These are phyloP conservation scores for Aromia moschata DNA, from an alignment of 2,888 invertebrate genomes.

Conservation along the genomic window DNA sequence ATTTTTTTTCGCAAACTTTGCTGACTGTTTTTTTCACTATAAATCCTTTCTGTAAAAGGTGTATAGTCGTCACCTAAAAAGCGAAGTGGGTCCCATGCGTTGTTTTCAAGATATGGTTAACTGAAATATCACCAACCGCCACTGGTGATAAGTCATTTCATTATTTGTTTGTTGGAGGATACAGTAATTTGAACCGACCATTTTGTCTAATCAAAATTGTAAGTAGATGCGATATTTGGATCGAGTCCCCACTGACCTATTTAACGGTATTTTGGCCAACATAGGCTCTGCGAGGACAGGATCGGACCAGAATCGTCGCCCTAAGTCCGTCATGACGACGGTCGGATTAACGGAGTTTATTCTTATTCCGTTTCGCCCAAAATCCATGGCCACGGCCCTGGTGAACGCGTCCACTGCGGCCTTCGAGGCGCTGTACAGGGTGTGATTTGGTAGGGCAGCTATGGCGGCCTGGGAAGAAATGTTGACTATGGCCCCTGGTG, in stretches of 20 bases:
- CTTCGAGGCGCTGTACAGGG: conserved; percentile 74
- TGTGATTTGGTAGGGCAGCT: conserved; percentile 76
- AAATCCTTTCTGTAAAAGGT: no score
- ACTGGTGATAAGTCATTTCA: no score
- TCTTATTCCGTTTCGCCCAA: conserved; percentile 82
- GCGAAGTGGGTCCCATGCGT: no score
- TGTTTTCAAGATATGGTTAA: no score
- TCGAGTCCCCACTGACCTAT: conserved; percentile 34
- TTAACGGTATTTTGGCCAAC: conserved; percentile 80
- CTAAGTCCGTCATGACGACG: conserved; percentile 88
- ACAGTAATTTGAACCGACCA: no score
- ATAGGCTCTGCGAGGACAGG: conserved; percentile 74
- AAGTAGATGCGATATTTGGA: no score
- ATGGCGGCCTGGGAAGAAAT: conserved; percentile 85
- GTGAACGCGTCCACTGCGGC: conserved; percentile 84
- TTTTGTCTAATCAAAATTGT: no score
- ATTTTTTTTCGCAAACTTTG: no score
- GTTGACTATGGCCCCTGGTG: conserved; percentile 85
- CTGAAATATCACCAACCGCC: no score
- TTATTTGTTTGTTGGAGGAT: no score
- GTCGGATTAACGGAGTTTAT: conserved; percentile 93
- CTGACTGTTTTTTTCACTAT: no score
- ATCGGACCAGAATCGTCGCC: conserved; percentile 81
- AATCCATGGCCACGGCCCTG: conserved; percentile 82
- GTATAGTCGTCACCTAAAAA: no score